A percentile compares a stretch with the other conserved stretches of the same genome.
Evolutionary conservation across 2,797 vertebrate species (phyloP).

Genomic region (Intellagama lesueurii): DNA sequence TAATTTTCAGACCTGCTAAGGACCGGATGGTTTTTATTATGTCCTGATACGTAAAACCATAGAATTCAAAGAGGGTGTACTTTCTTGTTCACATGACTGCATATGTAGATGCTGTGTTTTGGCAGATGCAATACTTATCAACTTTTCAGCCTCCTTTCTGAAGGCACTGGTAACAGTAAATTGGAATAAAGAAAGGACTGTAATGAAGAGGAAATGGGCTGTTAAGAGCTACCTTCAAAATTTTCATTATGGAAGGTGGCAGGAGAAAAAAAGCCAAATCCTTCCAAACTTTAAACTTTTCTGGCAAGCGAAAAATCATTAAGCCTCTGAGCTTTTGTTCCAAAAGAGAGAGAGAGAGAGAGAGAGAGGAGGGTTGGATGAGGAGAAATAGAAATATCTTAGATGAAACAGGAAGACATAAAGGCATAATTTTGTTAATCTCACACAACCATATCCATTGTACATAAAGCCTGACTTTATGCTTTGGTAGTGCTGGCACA

Average conservation of each 20-base stretch:
- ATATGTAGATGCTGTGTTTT: background rate
- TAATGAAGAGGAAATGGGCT: background rate
- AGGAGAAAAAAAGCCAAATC: slow-evolving; percentile 28
- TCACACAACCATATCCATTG: slow-evolving; percentile 66
- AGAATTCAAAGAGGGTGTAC: too few relatives aligned
- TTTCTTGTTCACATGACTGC: too few relatives aligned
- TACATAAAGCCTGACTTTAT: slow-evolving; percentile 8
- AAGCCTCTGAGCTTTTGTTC: slow-evolving; percentile 48
- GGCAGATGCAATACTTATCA: background rate
- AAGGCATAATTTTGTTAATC: slow-evolving; percentile 66
- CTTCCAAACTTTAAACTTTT: slow-evolving; percentile 40
- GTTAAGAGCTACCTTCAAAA: background rate
- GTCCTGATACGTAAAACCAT: too few relatives aligned
- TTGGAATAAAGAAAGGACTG: background rate
- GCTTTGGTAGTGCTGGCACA: slow-evolving; percentile 8
- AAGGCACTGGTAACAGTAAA: slow-evolving; percentile 14
- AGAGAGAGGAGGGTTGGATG: too few relatives aligned
- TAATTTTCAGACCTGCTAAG: too few relatives aligned
- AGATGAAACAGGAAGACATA: slow-evolving; percentile 65
- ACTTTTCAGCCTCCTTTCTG: slow-evolving; percentile 12
- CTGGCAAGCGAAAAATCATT: slow-evolving; percentile 56
- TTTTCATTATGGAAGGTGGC: slow-evolving; percentile 14
- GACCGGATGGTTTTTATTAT: too few relatives aligned
- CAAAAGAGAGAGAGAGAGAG: background rate
- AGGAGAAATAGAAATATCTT: slow-evolving; percentile 2